Evolutionary conservation across 2,113 vertebrate genomes (phyloP).

Genomic region (Hyperoodon ampullatus): DNA sequence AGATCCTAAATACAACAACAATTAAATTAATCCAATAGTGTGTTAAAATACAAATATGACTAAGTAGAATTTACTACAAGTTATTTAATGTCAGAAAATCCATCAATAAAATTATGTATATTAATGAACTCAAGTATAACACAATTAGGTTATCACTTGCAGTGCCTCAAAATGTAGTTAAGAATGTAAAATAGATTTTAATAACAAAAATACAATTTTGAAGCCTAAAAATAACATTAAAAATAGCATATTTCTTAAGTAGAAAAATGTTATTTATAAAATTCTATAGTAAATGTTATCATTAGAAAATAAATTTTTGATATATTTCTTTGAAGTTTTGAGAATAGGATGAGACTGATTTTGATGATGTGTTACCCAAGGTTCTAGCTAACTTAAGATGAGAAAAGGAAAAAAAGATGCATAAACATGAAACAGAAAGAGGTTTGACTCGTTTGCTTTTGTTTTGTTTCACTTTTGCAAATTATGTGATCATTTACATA

Average conservation of each 20-base stretch:
- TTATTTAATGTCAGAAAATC: slow-evolving; percentile 9
- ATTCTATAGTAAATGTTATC: neutral
- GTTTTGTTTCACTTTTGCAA: neutral
- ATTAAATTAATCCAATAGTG: neutral
- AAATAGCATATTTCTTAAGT: neutral
- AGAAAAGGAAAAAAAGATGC: neutral
- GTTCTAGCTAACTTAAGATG: neutral
- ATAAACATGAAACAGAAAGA: neutral
- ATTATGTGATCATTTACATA: neutral
- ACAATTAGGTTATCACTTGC: neutral
- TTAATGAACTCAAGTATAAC: neutral
- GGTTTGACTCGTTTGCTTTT: neutral
- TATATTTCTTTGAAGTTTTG: neutral
- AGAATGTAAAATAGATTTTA: neutral
- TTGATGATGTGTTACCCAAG: neutral
- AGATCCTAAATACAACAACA: neutral
- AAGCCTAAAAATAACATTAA: neutral
- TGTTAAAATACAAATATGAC: neutral
- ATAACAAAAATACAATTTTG: neutral
- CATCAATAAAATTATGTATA: neutral
- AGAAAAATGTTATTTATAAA: neutral
- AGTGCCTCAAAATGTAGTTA: neutral
- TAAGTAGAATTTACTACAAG: neutral
- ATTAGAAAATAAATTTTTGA: neutral
- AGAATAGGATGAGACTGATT: neutral